Base-by-base conservation (phyloP, 1,140 invertebrate genomes). In the Diabrotica virgifera region DNA sequence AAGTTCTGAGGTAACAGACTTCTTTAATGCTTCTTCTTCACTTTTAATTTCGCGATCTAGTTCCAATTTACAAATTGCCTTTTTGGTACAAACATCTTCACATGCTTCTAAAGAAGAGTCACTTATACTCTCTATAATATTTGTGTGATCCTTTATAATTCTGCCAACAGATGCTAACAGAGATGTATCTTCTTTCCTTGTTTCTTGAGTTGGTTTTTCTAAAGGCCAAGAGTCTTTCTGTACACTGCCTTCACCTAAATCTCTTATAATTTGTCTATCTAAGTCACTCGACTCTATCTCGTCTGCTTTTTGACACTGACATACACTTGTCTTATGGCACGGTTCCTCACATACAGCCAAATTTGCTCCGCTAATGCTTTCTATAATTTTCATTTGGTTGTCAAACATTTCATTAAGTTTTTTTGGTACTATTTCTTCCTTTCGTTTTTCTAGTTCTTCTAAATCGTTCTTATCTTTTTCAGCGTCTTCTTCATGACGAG, bases 291-390 rank as follows among this genome's bases (percentile, higher is more conserved):
- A 5, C 8, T 46, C 40, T 6, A 6, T 46, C 4, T 10, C 37
- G 9, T 59, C 9, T 62, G 0, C 38, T 24, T 62, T 46, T 52
- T 10, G 13, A 36, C 10, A 36, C 24, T 59, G n/a, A 5, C 38
- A 50, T 38, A 13, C 58, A 8, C 8, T 50, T 24, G 40, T 14
- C 62, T 70, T 62, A 37, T 52, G 37, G 46, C 68, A 70, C 9
- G 69, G 66, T 61, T 66, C 50, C 50, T 73, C 71, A n/a, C 36
- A 37, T 5, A 69, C 58, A 57, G 71, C 65, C 9, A 67, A 6
- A 51, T 0, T 37, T 59, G 56, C 36, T 9, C 57, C 54, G 50
- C 63, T 64, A 4, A 69, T 66, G n/a, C 52, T 52, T 57, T 71
- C 64, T 36, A 69, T n/a, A 12, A 70, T 66, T 36, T 63, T 59